Percentiles rank a stretch among this genome's conserved stretches.
Evolutionary conservation across 2,113 vertebrate species (phyloP).

Genomic region (Megaptera novaeangliae): DNA sequence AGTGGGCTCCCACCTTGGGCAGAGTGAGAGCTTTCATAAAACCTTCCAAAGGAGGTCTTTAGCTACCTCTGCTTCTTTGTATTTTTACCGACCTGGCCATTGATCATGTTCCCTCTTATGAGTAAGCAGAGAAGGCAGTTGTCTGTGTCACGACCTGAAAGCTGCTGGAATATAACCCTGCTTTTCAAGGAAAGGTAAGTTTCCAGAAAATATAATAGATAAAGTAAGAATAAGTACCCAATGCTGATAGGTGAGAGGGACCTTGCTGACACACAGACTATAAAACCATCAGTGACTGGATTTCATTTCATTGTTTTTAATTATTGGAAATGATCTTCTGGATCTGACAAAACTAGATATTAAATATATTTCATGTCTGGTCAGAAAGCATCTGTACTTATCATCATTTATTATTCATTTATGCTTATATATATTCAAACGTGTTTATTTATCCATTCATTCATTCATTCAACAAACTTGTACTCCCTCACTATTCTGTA

Average conservation of each 20-base stretch:
- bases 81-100: too few relatives aligned
- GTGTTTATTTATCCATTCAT: background rate
- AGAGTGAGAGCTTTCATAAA: background rate
- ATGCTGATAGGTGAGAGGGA: background rate
- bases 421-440: background rate
- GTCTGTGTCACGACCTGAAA: fast-evolving
- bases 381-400: background rate
- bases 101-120: fast-evolving
- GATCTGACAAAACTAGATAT: background rate
- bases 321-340: background rate
- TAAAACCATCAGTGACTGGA: too few relatives aligned
- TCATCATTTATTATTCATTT: too few relatives aligned
- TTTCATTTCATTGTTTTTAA: background rate
- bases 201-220: background rate
- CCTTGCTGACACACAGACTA: background rate
- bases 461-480: too few relatives aligned
- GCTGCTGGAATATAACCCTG: background rate
- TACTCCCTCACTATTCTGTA: background rate
- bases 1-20: fast-evolving
- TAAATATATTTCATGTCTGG: background rate
- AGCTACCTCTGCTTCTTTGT: background rate
- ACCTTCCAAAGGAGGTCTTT: background rate
- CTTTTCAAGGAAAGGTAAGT: background rate
- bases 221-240: background rate
- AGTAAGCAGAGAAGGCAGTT: too few relatives aligned